Conservation (phyloP, 2,113 vertebrate genomes). For the Pristiophorus japonicus region DNA sequence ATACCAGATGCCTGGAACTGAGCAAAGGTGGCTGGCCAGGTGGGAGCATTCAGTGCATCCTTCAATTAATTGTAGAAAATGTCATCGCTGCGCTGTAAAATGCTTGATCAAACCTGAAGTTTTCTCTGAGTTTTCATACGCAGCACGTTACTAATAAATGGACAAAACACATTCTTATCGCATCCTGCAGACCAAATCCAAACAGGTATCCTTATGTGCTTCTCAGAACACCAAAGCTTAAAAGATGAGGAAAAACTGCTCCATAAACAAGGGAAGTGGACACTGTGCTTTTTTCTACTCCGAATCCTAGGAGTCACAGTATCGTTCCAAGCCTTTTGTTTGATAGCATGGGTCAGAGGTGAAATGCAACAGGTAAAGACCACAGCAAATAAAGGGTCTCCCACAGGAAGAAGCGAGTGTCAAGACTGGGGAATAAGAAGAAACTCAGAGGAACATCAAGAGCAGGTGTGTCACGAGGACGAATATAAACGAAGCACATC, state of each 20-base stretch:
- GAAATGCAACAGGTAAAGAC: not conserved
- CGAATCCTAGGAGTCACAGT: not conserved
- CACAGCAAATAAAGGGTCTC: not conserved
- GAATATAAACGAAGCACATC: not conserved
- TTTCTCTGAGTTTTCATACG: not conserved
- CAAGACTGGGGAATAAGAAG: not conserved
- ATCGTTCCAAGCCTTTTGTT: not conserved
- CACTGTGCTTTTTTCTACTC: not conserved
- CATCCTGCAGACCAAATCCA: not conserved
- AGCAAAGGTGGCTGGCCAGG: not conserved
- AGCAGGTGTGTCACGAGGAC: not conserved
- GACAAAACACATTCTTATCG: not conserved
- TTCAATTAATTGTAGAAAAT: slow-evolving; percentile 6
- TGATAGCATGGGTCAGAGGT: not conserved
- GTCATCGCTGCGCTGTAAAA: not conserved
- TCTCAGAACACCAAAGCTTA: slow-evolving; percentile 2
- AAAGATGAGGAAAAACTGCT: not conserved
- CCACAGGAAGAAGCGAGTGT: not conserved
- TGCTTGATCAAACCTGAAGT: not conserved
- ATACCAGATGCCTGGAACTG: not conserved
- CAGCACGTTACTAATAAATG: not conserved
- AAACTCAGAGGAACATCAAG: not conserved
- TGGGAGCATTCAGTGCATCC: not conserved
- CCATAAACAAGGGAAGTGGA: not conserved
- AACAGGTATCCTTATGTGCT: not conserved